A percentile compares a stretch with the other conserved stretches of the same genome.
Evolutionary conservation across 2,888 invertebrate genomes (phyloP).

Genomic region (Nymphalis c-album): DNA sequence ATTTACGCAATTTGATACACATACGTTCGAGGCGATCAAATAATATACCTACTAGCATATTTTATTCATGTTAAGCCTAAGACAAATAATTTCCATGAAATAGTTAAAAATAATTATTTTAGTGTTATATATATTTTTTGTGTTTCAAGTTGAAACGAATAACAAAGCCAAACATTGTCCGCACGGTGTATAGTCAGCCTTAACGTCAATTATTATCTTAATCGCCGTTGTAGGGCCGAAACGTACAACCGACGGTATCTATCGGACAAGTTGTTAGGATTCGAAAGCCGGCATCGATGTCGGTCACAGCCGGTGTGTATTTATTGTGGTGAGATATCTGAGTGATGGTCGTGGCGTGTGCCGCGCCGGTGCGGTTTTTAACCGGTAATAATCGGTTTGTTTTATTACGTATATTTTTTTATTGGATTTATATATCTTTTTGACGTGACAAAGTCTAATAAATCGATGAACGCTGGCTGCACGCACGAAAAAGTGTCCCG

Average conservation of each 20-base stretch:
- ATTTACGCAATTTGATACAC: no score
- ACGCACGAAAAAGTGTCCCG: no score
- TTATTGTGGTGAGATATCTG: constrained; percentile 33
- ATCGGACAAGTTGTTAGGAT: constrained; percentile 35
- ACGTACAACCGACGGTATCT: constrained; percentile 18
- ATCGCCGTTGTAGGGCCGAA: constrained; percentile 16
- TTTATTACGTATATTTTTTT: constrained; percentile 15
- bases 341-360: constrained; percentile 26
- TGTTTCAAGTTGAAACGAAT: not conserved
- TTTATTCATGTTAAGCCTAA: no score
- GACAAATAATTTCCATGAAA: no score
- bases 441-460: no score
- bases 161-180: not conserved
- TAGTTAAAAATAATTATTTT: no score
- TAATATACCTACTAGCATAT: no score
- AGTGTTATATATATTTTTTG: no score
- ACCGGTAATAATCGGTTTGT: constrained; percentile 14
- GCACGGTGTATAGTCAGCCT: not conserved
- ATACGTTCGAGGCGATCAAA: no score
- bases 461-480: no score
- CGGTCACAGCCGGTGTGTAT: constrained; percentile 29
- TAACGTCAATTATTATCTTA: constrained; percentile 16
- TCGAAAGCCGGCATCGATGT: constrained; percentile 43
- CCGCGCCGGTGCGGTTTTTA: constrained; percentile 21
- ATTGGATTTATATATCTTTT: not conserved